Percentiles rank a stretch among this genome's conserved stretches.
Evolutionary conservation across 2,113 vertebrate species (phyloP).

Genomic region (Tiliqua scincoides): DNA sequence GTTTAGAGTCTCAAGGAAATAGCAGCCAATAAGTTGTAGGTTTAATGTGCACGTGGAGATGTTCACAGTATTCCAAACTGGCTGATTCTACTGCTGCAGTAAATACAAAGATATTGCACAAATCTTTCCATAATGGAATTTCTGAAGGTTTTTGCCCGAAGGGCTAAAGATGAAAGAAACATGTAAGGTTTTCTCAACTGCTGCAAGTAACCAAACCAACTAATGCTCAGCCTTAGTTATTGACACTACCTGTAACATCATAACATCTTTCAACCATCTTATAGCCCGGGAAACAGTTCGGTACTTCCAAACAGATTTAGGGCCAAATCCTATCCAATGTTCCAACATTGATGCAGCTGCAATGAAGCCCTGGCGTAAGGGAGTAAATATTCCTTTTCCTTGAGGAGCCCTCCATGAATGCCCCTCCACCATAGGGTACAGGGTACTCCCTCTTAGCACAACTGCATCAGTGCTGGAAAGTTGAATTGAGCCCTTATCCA

Average conservation of each 20-base stretch:
- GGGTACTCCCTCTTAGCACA: too few species aligned
- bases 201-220: not conserved
- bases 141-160: constrained; percentile 62
- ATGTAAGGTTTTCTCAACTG: not conserved
- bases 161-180: constrained; percentile 7
- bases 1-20: constrained; percentile 77
- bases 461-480: too few species aligned
- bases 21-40: constrained; percentile 74
- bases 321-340: too few species aligned
- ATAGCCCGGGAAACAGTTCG: not conserved
- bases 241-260: too few species aligned
- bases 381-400: too few species aligned
- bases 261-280: too few species aligned
- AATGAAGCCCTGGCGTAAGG: too few species aligned
- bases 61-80: constrained; percentile 71
- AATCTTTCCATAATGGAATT: constrained; percentile 70
- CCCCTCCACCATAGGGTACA: too few species aligned
- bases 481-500: too few species aligned
- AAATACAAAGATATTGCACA: constrained; percentile 72
- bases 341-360: too few species aligned
- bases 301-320: not conserved
- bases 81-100: constrained; percentile 68
- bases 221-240: too few species aligned
- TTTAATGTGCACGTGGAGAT: constrained; percentile 74
- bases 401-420: too few species aligned